Evolutionary conservation across 1,140 invertebrate species (phyloP).

Genomic region (Tetraneura akinire): DNA sequence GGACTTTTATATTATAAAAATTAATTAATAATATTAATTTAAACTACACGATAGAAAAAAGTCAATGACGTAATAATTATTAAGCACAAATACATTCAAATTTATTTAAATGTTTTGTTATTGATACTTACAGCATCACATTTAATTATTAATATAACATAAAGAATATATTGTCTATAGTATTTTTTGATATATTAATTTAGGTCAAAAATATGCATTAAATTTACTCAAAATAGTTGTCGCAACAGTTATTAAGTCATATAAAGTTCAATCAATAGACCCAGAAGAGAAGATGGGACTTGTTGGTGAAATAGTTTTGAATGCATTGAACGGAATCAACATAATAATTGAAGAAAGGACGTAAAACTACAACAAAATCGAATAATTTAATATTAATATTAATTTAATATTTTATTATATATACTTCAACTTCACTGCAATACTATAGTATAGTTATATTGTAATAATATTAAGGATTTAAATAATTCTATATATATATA

Average conservation of each 20-base stretch:
- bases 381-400: not conserved
- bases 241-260: slow-evolving; percentile 63
- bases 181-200: slow-evolving; percentile 17
- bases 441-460: too few relatives aligned
- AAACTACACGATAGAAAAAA: too few relatives aligned
- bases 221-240: slow-evolving; percentile 64
- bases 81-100: too few relatives aligned
- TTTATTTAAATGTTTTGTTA: too few relatives aligned
- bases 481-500: too few relatives aligned
- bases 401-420: not conserved
- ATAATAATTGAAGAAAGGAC: slow-evolving; percentile 49
- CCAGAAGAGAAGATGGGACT: slow-evolving; percentile 43
- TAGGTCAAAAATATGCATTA: slow-evolving; percentile 65
- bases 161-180: not conserved
- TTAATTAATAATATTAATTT: too few relatives aligned
- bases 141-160: too few relatives aligned
- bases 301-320: slow-evolving; percentile 46
- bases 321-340: slow-evolving; percentile 35
- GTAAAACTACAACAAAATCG: not conserved
- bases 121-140: too few relatives aligned
- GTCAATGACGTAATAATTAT: too few relatives aligned
- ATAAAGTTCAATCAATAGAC: slow-evolving; percentile 54
- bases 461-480: not conserved
- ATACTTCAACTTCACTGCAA: not conserved
- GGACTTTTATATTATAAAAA: too few relatives aligned